Evolutionary conservation across 2,888 invertebrate genomes (phyloP), one percentile per base, ranked within the genome.

Genomic region (Lasioglossum vierecki): DNA sequence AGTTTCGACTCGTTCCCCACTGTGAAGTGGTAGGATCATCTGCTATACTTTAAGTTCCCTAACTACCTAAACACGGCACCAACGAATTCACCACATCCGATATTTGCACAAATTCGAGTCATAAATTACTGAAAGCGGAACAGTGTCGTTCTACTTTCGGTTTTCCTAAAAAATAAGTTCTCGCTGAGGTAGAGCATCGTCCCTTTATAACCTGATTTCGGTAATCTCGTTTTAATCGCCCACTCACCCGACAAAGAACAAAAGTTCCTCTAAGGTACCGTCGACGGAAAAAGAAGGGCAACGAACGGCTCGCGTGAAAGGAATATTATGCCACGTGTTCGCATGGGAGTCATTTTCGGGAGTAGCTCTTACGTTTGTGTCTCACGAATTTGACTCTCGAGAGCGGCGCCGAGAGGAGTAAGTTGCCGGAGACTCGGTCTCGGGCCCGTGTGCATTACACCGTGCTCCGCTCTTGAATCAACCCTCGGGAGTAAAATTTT

Each of bases 401-500:
- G 66, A 35, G 18, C 35, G 35, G 35, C 66, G 0, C 18, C 22
- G 66, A 22, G 66, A 22, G 35, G 35, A 39, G 39, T 68, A 68
- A 39, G 66, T 39, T 68, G 66, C 18, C 66, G 66, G 35, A 35
- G 66, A 39, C 66, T 68, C 30, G 30, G 66, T 35, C 66, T 18
- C 22, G 9, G 66, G 22, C 0, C 66, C 66, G 22, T 9, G 66
- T 66, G 35, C 66, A 66, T 30, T 66, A 66, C 35, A 66, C 35
- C 4, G 35, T 18, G 35, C 22, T 66, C 30, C 22, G 13, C 35
- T 35, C 66, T 35, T 68, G 66, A 68, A 68, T 68, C 35, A 68
- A 68, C 35, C 9, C 66, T 68, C 66, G 66, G 22, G 66, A 68
- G 66, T 68, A 39, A 68, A 68, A 68, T 39, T 68, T 68, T 68